Evolutionary conservation across 2,888 invertebrate species (phyloP), one percentile per base, ranked within the genome.

Genomic region (Platycheirus rosarum): DNA sequence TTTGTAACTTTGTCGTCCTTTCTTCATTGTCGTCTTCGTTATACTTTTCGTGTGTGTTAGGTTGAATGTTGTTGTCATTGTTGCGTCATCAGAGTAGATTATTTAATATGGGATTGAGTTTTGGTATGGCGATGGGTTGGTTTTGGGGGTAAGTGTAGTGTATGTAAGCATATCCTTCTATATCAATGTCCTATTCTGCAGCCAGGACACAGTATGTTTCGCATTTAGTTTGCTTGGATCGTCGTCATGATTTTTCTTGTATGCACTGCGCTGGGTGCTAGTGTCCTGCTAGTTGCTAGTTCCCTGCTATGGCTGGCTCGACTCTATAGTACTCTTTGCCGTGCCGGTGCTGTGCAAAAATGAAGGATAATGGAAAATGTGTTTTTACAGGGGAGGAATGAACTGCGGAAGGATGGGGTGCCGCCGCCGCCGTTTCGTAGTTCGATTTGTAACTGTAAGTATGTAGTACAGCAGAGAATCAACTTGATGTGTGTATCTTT

Each of bases 391-490:
- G 20, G 49, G 29, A 32, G 23, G 48, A 57, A 48, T 23, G n/a
- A 13, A 11, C 18, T n/a, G 20, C 26, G 29, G 11, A 16, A 9
- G 32, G 18, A 49, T 40, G 60, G 42, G 66, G 23, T 49, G 71
- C 44, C 44, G 44, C 57, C 44, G 44, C 57, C 60, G 44, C 60
- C 29, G 69, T 55, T 69, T 70, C 65, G 76, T 73, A 62, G 71
- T 82, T 82, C 82, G 82, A 82, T 82, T 77, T 82, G 82, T 82
- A 82, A 82, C 82, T 82, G 82, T 82, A 73, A 82, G 82, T 82
- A 82, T 82, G 77, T 77, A 55, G 77, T 46, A 37, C 65, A 44
- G 48, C 65, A 44, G 48, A 76, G 53, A 80, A 62, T 80, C 65
- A 60, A 65, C 71, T 80, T 80, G 23, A 23, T 23, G 74, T 75